Evolutionary conservation across 1,140 invertebrate species (phyloP), one percentile per base, ranked within the genome.

Genomic region (Bombus vancouverensis): DNA sequence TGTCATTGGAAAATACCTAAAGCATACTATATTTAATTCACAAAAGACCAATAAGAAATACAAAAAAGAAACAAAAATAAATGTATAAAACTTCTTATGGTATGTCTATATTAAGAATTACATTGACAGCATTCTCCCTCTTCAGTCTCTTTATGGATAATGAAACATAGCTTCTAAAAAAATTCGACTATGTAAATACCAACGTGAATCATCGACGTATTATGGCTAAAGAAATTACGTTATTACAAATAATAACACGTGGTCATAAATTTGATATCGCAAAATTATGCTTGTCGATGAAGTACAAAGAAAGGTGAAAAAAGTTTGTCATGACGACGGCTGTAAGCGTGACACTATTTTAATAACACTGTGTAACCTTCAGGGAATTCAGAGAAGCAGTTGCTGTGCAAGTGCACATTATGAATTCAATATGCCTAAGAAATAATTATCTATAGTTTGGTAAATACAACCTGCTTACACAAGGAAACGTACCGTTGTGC

Each of bases 401-500:
- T 78, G n/a, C 15, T 25, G 65, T 68, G 66, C 59, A 81, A 47
- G 32, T 57, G 53, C 32, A 65, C 25, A 75, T 74, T 18, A 59
- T 39, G 22, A 80, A 70, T 62, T 65, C 42, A 53, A 84, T 66
- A n/a, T 12, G 34, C 25, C 37, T 59, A 44, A 47, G 15, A 87
- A 70, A 81, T 76, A 76, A 83, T 77, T 53, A 68, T 28, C 34
- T 53, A 72, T 42, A 85, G 81, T 70, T 53, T 32, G 57, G 75
- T 42, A 83, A 66, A 87, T 37, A 53, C 53, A 66, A 47, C 37
- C 76, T 62, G 53, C 25, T 70, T 39, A 32, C 37, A 68, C 42
- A 59, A 32, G 10, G 59, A 74, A 87, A 91, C 92, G 73, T 93
- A 93, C 93, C 92, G 91, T 92, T 89, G 90, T 88, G 89, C 80